phyloP scores from a whole-genome alignment of 1,140 invertebrate species.

The Cherax destructor region DNA sequence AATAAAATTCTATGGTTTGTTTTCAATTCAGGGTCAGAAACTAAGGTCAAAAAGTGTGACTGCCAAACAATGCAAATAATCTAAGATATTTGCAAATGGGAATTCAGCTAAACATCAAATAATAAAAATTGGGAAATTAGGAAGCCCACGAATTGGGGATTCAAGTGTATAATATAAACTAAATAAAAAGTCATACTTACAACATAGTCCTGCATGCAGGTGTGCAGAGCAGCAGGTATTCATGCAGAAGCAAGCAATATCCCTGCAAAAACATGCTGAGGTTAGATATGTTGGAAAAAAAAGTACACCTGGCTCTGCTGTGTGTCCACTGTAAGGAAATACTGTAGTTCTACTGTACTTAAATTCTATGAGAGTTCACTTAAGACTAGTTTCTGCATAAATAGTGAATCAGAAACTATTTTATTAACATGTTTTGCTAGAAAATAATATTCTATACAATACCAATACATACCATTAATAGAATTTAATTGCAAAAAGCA shows the following conservation, averaged over 20 bases:
- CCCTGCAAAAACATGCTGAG: constrained; percentile 60
- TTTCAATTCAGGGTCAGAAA: too few species aligned
- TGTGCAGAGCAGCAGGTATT: constrained; percentile 44
- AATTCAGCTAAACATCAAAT: too few species aligned
- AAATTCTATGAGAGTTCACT: background rate
- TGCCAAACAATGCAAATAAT: too few species aligned
- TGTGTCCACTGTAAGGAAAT: constrained; percentile 27
- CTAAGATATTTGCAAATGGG: too few species aligned
- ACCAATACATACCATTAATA: background rate
- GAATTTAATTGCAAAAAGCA: background rate
- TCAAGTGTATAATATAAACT: background rate
- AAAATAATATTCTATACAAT: background rate
- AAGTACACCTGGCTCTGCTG: constrained; percentile 23
- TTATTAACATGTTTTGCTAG: background rate
- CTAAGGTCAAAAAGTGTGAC: too few species aligned
- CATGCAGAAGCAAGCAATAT: constrained; percentile 63
- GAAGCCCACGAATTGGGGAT: too few species aligned
- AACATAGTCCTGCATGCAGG: constrained; percentile 55
- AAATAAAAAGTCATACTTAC: constrained; percentile 40
- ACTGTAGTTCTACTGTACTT: background rate
- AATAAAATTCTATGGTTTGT: too few species aligned
- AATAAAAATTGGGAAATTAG: too few species aligned
- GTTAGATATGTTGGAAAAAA: constrained; percentile 12
- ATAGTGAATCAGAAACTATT: background rate
- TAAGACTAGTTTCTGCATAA: background rate